Percentiles rank a stretch among this genome's conserved stretches.
Conservation (phyloP, 2,888 invertebrate species). For the Scaptomyza reducta region DNA sequence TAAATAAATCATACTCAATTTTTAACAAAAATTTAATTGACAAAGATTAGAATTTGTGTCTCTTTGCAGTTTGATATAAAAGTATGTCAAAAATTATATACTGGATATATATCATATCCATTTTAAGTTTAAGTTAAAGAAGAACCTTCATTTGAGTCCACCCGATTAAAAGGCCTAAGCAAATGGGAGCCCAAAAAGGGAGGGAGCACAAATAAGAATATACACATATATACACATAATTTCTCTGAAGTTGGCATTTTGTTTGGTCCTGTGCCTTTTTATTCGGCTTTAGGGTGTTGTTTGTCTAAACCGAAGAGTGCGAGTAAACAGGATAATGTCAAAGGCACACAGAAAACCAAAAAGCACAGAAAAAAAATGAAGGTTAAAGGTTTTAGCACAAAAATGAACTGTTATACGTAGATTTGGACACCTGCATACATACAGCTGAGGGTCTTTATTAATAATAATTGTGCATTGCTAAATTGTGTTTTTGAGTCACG, state of each 20-base stretch:
- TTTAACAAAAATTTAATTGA: no score
- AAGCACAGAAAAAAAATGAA: constrained; percentile 17
- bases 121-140: constrained; percentile 14
- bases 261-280: constrained; percentile 20
- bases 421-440: constrained; percentile 7
- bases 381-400: constrained; percentile 45
- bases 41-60: not conserved
- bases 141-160: constrained; percentile 20
- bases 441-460: not conserved
- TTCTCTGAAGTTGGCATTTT: constrained; percentile 17
- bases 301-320: constrained; percentile 42
- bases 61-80: no score
- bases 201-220: not conserved
- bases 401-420: not conserved
- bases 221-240: not conserved
- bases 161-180: constrained; percentile 37
- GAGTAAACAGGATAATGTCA: constrained; percentile 57
- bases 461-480: constrained; percentile 23
- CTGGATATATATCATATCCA: constrained; percentile 27
- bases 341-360: constrained; percentile 20
- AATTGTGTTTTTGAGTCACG: constrained; percentile 36
- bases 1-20: no score
- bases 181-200: constrained; percentile 38
- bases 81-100: constrained; percentile 14
- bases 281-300: constrained; percentile 14